phyloP scores from a whole-genome alignment of 1,140 invertebrate species.

The Lordiphosa stackelbergi region DNA sequence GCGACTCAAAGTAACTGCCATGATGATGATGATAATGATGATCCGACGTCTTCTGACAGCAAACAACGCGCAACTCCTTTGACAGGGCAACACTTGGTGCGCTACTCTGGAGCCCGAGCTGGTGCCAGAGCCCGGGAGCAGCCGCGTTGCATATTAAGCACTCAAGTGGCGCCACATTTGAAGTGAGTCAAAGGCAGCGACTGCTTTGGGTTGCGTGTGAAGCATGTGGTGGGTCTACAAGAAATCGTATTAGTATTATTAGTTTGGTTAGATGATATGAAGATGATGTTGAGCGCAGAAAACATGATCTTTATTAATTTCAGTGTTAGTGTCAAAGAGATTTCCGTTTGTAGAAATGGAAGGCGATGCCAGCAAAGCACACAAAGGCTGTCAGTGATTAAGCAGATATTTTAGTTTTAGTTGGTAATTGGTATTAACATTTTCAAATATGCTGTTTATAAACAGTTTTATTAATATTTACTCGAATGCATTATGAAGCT shows the following conservation, averaged over 20 bases:
- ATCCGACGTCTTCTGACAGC: conserved; percentile 25
- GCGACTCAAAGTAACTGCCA: conserved; percentile 49
- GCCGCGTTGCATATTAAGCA: conserved; percentile 59
- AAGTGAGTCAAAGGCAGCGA: conserved; percentile 31
- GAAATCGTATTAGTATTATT: conserved; percentile 14
- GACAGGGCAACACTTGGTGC: conserved; percentile 22
- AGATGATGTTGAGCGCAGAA: background rate
- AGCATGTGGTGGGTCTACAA: conserved; percentile 1
- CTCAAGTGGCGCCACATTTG: conserved; percentile 39
- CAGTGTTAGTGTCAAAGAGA: too few species aligned
- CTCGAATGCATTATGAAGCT: too few species aligned
- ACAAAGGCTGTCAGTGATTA: too few species aligned
- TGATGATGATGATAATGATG: conserved; percentile 16
- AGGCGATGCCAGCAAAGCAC: too few species aligned
- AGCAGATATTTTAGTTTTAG: too few species aligned
- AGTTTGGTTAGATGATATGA: conserved; percentile 11
- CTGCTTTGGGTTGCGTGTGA: conserved; percentile 10
- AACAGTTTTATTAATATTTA: too few species aligned
- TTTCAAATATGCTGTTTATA: too few species aligned
- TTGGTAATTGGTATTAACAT: too few species aligned
- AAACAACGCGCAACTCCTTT: conserved; percentile 31
- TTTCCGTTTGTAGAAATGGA: too few species aligned
- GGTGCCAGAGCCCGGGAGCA: conserved; percentile 3
- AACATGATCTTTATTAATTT: too few species aligned
- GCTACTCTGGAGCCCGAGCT: background rate